These are phyloP conservation scores for Tylochromis polylepis DNA, from an alignment of 2,113 vertebrate species.

Conservation along the genomic window DNA sequence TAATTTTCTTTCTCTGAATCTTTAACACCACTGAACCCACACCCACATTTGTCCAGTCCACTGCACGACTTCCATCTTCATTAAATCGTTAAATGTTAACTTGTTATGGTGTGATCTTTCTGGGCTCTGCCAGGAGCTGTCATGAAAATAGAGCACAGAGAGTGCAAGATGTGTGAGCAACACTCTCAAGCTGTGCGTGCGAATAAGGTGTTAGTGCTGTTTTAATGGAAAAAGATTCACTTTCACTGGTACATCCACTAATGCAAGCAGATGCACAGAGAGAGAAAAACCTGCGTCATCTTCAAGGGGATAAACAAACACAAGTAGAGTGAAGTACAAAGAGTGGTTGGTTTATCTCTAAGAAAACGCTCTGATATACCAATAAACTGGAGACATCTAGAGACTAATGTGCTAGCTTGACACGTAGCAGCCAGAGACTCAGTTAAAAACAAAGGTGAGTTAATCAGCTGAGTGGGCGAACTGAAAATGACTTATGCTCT, in stretches of 20 bases:
- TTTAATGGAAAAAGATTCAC: constrained; percentile 26
- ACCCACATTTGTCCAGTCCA: not conserved
- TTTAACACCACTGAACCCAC: not conserved
- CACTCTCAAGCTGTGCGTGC: constrained; percentile 54
- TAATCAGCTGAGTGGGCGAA: not conserved
- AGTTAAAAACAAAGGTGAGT: not conserved
- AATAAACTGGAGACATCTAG: not conserved
- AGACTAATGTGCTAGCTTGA: not conserved
- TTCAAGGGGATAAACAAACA: not conserved
- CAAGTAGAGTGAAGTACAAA: not conserved
- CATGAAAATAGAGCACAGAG: constrained; percentile 35
- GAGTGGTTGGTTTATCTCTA: not conserved
- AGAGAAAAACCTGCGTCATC: not conserved
- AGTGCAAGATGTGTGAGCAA: constrained; percentile 39
- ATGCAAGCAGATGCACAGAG: not conserved
- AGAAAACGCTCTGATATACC: not conserved
- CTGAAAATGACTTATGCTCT: not conserved
- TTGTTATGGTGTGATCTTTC: constrained; percentile 28
- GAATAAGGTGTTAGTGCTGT: constrained; percentile 55
- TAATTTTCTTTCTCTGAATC: not conserved
- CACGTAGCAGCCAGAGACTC: not conserved
- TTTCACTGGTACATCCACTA: constrained; percentile 12
- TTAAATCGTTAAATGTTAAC: constrained; percentile 42
- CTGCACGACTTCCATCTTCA: not conserved
- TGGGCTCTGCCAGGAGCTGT: constrained; percentile 10